Base-by-base conservation (phyloP, 2,888 invertebrate species). In the Ennomos fuscantarius region DNA sequence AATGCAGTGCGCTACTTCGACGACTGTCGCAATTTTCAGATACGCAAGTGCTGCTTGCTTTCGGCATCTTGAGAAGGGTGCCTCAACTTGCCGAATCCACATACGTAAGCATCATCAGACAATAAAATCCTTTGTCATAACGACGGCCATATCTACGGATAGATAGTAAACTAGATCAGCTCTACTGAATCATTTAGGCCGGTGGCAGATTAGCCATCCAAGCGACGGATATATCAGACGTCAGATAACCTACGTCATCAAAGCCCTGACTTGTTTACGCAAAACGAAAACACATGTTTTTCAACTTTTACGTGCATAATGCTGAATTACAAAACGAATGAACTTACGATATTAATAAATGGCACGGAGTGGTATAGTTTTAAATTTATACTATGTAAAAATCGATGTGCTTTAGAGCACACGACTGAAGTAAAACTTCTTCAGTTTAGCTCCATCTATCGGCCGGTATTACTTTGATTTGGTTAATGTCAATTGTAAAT, bases 1-100 rank as follows among this genome's bases (percentile, higher is more conserved):
- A 70, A 74, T 78, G 73, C 76, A 75, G 69, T 74, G 79, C 69
- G 73, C 75, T 68, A 78, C 66, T 74, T 76, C 71, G 68, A 64
- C 48, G 47, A 61, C 60, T 72, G 63, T 72, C 72, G 73, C 69
- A 75, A 74, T 67, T 72, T 71, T 68, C 70, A 66, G 65, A 47
- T 50, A 37, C 45, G 60, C 50, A 50, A 57, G 44, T 37, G 36
- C 48, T 54, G 52, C 44, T 39, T 40, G 48, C 48, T 53, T 54
- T 53, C 45, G 53, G 58, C 39, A 46, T 42, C 44, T 48, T 39
- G 32, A 48, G 48, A 37, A 24, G 24, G 24, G 24, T 24, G 24
- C 24, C 24, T 3, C 6, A 24, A 24, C 24, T 24, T 24, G 24
- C 24, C 24, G 6, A 24, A 6, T 24, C 24, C 24, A 24, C 24